Evolutionary conservation across 2,888 invertebrate species (phyloP).

Genomic region (Notodonta ziczac): DNA sequence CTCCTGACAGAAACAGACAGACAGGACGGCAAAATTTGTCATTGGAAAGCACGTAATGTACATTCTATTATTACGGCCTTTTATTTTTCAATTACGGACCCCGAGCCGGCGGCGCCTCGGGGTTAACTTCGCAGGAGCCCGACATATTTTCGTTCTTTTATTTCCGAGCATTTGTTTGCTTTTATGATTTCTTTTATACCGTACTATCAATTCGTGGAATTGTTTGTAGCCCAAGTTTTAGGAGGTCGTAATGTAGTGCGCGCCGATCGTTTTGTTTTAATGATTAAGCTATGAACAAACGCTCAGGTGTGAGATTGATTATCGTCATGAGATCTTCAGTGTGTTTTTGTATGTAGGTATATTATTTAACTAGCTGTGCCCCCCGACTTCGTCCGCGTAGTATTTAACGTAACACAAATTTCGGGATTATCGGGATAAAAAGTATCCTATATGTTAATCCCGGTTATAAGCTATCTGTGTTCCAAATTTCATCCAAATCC

Average conservation of each 20-base stretch:
- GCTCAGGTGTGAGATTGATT: background rate
- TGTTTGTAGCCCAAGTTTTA: constrained; percentile 6
- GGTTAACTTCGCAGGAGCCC: constrained; percentile 68
- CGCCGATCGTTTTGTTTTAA: background rate
- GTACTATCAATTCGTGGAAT: constrained; percentile 7
- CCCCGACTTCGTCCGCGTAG: too few species aligned
- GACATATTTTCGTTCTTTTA: constrained; percentile 53
- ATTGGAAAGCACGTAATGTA: constrained; percentile 81
- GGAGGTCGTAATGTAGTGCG: constrained; percentile 1
- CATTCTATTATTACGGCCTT: constrained; percentile 84
- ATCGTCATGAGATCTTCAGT: background rate
- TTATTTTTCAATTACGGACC: constrained; percentile 84
- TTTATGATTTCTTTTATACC: constrained; percentile 27
- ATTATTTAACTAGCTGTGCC: too few species aligned
- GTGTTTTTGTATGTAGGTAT: background rate
- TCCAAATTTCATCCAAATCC: too few species aligned
- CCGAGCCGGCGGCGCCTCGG: constrained; percentile 70
- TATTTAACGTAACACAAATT: too few species aligned
- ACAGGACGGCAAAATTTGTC: constrained; percentile 76
- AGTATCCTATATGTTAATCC: too few species aligned
- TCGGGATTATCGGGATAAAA: too few species aligned
- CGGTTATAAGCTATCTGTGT: too few species aligned
- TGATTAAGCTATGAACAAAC: background rate
- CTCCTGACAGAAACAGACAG: constrained; percentile 79
- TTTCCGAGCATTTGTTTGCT: constrained; percentile 39